Base-by-base conservation (phyloP, 1,140 invertebrate species). In the Drosophila ohnishii region DNA sequence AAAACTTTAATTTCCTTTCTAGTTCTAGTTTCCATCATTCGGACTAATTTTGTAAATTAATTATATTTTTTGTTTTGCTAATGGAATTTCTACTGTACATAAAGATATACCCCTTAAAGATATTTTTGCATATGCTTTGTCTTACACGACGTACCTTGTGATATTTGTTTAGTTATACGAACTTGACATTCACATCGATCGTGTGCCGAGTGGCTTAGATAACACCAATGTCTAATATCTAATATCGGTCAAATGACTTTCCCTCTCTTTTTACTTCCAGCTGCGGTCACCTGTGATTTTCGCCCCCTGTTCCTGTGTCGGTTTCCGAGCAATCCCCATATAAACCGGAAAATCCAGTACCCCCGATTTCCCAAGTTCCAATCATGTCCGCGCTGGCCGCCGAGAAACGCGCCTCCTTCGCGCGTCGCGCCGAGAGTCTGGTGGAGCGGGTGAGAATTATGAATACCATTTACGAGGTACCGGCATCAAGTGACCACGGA, bases 381-480 rank as follows among this genome's bases (percentile, higher is more conserved):
- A 51, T 28, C 62, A 86, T 86, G 83, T 86, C 83, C 40, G 45
- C 57, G 37, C 25, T 60, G 57, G 80, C 80, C 30, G 79, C 79
- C 34, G 76, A 90, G 14, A 90, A 88, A 73, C 87, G 91, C 55
- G 88, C 85, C 50, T 90, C 80, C 2, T 92, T 92, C 77, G 91
- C 91, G 55, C 80, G 91, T n/a, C 88, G 91, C 40, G 91, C 91
- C 32, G 91, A 91, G 37, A 91, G 90, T 71, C 66, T 92, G 56
- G 75, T 92, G 74, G 91, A 92, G 90, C 75, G 91, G 90, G 91
- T 92, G 90, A 92, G 90, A 92, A 69, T 91, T 75, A 75, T 92
- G 80, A 91, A 92, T 71, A 90, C 88, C 77, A 92, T 92, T 55
- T 91, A 90, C 63, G 91, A 92, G 91, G 91, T 85, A 85, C 45